Evolutionary conservation across 2,797 vertebrate species (phyloP), one percentile per base, ranked within the genome.

Genomic region (Presbytis comata): DNA sequence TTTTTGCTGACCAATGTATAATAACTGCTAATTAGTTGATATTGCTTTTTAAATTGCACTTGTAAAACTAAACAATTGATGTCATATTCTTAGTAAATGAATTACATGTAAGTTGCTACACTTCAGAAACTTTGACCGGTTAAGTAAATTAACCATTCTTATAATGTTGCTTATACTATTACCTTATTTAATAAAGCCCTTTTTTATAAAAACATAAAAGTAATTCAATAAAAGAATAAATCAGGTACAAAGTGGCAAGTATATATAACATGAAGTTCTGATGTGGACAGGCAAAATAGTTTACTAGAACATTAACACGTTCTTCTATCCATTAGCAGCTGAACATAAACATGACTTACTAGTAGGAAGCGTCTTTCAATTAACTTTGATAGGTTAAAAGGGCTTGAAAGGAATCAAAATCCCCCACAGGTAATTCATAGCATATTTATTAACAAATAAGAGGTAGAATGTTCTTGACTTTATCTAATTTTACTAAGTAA

Each of bases 21-120:
- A 96, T 22, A 72, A 94, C 50, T 97, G 84, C 93, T 96, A 96
- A 97, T 96, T 96, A 96, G 78, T 36, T 97, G 86, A 78, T 41
- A 83, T 30, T 2, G 70, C 33, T 72, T 72, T 84, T 83, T 19
- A 92, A 93, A 86, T 41, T 89, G 7, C n/a, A 50, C 64, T 88
- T 95, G 91, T 93, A 88, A 84, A 95, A 64, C 22, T 33, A 91
- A 93, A 50, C 22, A 39, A 81, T 44, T 83, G 72, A 48, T 41
- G 30, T 39, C 70, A 61, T 36, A 46, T 22, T 86, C 17, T 82
- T 55, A 82, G 46, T 78, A 80, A 82, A 59, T 39, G 3, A 87
- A 89, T 86, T 91, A 79, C 36, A 70, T 30, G 16, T 6, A 80
- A 81, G 46, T 46, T 26, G 22, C 28, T 83, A 81, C 12, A 85